Percentiles rank a stretch among this genome's conserved stretches.
These are phyloP conservation scores for Brachypteracias leptosomus DNA, from an alignment of 2,113 vertebrate genomes.

Conservation along the genomic window DNA sequence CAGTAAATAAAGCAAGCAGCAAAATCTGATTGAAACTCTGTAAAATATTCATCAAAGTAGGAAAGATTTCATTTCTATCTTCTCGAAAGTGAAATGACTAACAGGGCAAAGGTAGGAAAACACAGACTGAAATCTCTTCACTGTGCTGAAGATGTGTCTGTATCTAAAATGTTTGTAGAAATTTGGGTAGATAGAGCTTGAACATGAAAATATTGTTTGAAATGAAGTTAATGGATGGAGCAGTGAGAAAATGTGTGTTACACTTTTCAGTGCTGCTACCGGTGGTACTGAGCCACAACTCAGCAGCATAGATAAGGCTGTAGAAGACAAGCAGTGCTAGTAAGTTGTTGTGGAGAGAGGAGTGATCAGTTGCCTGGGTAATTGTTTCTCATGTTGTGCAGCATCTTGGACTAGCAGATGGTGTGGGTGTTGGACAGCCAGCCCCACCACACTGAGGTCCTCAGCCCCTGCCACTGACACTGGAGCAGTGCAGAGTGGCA, in stretches of 20 bases:
- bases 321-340: not conserved
- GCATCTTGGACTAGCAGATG: not conserved
- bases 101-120: not conserved
- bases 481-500: not conserved
- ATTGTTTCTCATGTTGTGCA: not conserved
- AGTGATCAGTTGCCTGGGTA: too few relatives aligned
- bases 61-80: not conserved
- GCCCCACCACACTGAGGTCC: fast-evolving
- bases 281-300: not conserved
- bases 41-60: not conserved
- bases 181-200: not conserved
- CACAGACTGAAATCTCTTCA: not conserved
- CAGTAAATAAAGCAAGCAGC: not conserved
- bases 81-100: not conserved
- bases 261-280: not conserved
- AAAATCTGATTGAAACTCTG: not conserved
- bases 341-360: not conserved
- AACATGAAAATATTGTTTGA: not conserved
- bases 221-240: not conserved
- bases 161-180: not conserved
- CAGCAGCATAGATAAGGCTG: not conserved
- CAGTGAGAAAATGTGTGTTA: not conserved
- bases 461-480: not conserved
- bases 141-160: not conserved
- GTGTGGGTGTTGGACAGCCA: not conserved